A percentile compares a stretch with the other conserved stretches of the same genome.
phyloP scores from a whole-genome alignment of 2,888 invertebrate species.

The Phaedon cochleariae region DNA sequence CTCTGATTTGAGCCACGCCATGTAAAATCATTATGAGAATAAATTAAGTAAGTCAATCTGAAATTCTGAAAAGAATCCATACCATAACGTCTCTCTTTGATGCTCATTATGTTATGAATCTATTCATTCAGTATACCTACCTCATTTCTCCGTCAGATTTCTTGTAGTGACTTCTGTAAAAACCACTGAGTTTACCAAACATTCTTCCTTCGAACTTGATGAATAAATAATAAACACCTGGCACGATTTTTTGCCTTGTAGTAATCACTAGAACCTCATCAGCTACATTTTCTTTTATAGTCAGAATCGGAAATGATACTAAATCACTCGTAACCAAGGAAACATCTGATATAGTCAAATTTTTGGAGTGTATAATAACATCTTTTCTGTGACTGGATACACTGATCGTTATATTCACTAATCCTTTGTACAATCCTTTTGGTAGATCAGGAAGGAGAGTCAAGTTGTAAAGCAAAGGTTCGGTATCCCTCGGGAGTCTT shows the following conservation, averaged over 20 bases:
- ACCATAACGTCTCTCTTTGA: no score
- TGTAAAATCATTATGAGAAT: no score
- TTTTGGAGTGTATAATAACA: constrained; percentile 53
- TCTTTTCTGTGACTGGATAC: constrained; percentile 51
- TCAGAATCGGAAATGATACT: constrained; percentile 42
- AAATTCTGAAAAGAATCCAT: no score
- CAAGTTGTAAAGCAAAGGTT: constrained; percentile 72
- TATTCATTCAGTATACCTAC: constrained; percentile 39
- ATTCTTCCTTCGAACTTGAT: constrained; percentile 72
- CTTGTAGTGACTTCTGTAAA: constrained; percentile 74
- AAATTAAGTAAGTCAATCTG: no score
- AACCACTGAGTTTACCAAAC: constrained; percentile 72
- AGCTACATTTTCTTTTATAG: constrained; percentile 48
- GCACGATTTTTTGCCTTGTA: constrained; percentile 47
- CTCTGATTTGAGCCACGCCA: no score
- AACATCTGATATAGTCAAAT: constrained; percentile 50
- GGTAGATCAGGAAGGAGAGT: constrained; percentile 71
- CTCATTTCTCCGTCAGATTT: constrained; percentile 32
- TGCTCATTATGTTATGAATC: no score
- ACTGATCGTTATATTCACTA: constrained; percentile 65
- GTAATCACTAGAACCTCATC: constrained; percentile 53
- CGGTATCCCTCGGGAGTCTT: constrained; percentile 68
- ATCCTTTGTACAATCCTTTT: constrained; percentile 68
- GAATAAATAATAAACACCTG: constrained; percentile 66
- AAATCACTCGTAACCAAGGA: constrained; percentile 39